A percentile compares a stretch with the other conserved stretches of the same genome.
Conservation (phyloP, 2,888 invertebrate genomes). For the Plebejus melissa region DNA sequence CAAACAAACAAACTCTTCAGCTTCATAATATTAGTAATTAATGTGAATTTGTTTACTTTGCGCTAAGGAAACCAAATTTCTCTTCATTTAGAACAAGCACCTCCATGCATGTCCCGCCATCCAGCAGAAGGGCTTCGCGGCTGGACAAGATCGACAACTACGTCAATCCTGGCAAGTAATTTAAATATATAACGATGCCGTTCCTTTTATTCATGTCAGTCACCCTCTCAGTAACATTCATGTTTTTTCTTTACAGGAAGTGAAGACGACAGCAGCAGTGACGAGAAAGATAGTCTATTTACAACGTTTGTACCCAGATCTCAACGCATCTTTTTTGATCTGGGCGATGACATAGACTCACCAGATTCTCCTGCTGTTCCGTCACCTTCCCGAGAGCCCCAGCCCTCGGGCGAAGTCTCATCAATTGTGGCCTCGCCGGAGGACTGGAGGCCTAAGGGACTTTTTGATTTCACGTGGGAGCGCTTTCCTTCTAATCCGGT, state of each 20-base stretch:
- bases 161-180: neutral
- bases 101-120: neutral
- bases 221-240: neutral
- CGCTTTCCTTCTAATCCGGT: slow-evolving; percentile 15
- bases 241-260: neutral
- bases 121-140: neutral
- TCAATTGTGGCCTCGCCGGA: slow-evolving; percentile 10
- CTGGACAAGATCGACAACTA: neutral
- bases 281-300: neutral
- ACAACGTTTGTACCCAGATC: neutral
- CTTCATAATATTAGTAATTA: neutral
- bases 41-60: slow-evolving; percentile 1
- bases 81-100: neutral
- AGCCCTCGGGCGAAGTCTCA: slow-evolving; percentile 17
- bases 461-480: too few relatives aligned
- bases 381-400: slow-evolving; percentile 1
- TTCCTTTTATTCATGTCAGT: neutral
- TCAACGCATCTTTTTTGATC: slow-evolving; percentile 22
- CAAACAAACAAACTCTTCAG: too few relatives aligned
- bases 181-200: neutral
- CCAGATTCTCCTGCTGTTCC: slow-evolving; percentile 17
- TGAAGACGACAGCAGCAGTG: neutral
- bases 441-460: slow-evolving; percentile 18
- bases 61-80: neutral
- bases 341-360: slow-evolving; percentile 17